Conservation (phyloP, 1,140 invertebrate species). For the Laodelphax striatellus region DNA sequence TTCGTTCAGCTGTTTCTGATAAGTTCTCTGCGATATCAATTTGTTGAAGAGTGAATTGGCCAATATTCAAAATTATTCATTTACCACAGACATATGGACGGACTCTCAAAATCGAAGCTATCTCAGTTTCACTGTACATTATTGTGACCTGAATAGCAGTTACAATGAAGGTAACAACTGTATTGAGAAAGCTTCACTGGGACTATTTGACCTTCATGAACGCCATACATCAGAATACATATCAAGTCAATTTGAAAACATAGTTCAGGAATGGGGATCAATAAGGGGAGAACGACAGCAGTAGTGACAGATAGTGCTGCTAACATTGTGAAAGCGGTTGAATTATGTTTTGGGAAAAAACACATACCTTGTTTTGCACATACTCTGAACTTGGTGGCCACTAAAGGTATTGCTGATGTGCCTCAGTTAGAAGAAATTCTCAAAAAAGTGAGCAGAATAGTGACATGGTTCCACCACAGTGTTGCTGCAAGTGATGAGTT, state of each 20-base stretch:
- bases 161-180: slow-evolving; percentile 16
- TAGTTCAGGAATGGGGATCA: slow-evolving; percentile 29
- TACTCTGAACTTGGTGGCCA: slow-evolving; percentile 26
- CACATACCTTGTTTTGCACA: slow-evolving; percentile 33
- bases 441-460: slow-evolving; percentile 16
- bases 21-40: slow-evolving; percentile 27
- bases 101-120: slow-evolving; percentile 24
- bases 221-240: slow-evolving; percentile 22
- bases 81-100: slow-evolving; percentile 27
- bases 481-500: slow-evolving; percentile 18
- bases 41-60: slow-evolving; percentile 21
- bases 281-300: slow-evolving; percentile 28
- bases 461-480: slow-evolving; percentile 17
- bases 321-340: slow-evolving; percentile 30
- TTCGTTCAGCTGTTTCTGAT: slow-evolving; percentile 20
- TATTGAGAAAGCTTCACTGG: slow-evolving; percentile 13
- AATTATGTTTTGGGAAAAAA: slow-evolving; percentile 27
- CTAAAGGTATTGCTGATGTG: not conserved
- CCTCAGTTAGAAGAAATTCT: slow-evolving; percentile 1
- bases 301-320: slow-evolving; percentile 32
- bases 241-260: slow-evolving; percentile 14
- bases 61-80: slow-evolving; percentile 14
- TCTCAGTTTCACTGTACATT: slow-evolving; percentile 19
- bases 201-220: slow-evolving; percentile 17
- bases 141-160: not conserved